A percentile compares a stretch with the other conserved stretches of the same genome.
phyloP scores from a whole-genome alignment of 2,888 invertebrate genomes.

The Ormia ochracea region DNA sequence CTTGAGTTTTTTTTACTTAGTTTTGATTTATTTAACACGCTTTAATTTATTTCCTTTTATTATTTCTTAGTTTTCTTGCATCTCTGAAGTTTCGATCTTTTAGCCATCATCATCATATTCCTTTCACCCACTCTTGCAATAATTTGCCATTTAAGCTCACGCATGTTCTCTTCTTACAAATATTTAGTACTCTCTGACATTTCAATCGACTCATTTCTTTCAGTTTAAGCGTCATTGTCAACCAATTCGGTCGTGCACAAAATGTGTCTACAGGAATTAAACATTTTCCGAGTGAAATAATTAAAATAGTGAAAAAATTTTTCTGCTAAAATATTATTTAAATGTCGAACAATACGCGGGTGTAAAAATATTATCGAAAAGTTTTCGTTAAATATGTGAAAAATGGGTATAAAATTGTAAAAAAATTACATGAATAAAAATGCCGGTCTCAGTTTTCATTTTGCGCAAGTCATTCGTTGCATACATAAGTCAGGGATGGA shows the following conservation, averaged over 20 bases:
- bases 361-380: neutral
- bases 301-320: neutral
- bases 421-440: neutral
- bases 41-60: too few species aligned
- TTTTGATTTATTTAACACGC: too few species aligned
- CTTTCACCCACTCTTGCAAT: neutral
- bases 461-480: neutral
- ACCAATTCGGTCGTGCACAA: neutral
- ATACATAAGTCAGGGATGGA: neutral
- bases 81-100: too few species aligned
- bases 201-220: neutral
- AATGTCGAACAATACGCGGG: neutral
- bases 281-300: neutral
- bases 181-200: neutral
- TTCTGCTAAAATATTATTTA: neutral
- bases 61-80: too few species aligned
- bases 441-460: neutral
- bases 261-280: neutral
- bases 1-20: too few species aligned
- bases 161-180: neutral
- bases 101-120: too few species aligned
- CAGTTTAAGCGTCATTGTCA: neutral
- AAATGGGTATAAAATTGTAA: neutral
- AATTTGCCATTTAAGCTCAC: neutral
- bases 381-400: neutral